These are phyloP conservation scores for Catostomus latipinnis DNA, from an alignment of 2,797 vertebrate genomes.

Conservation along the genomic window DNA sequence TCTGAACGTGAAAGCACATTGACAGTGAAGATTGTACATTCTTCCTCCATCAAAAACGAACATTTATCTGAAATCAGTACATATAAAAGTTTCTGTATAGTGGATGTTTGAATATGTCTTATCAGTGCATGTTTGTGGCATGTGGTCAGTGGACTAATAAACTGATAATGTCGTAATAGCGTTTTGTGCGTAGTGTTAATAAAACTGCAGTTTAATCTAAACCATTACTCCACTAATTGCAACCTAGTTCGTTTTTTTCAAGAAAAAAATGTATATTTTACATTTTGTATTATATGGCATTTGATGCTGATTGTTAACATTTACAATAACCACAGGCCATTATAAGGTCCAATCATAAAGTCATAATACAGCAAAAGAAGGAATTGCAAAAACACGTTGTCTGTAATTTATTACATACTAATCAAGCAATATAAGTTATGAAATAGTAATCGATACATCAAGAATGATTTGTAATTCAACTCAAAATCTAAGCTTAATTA, in stretches of 20 bases:
- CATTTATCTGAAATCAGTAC: slow-evolving; percentile 48
- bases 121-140: slow-evolving; percentile 95
- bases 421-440: neutral
- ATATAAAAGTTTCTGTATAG: slow-evolving; percentile 83
- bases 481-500: no score
- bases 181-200: slow-evolving; percentile 46
- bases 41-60: slow-evolving; percentile 27
- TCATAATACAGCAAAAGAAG: neutral
- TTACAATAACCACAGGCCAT: no score
- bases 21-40: slow-evolving; percentile 53
- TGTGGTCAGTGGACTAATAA: slow-evolving; percentile 93
- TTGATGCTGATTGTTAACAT: no score
- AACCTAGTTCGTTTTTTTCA: no score
- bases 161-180: slow-evolving; percentile 77
- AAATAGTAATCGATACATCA: neutral
- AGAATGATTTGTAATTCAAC: neutral
- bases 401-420: neutral
- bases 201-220: neutral
- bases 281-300: no score
- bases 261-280: no score
- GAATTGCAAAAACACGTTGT: neutral
- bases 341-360: neutral
- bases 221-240: neutral
- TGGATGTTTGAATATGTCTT: slow-evolving; percentile 84
- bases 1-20: slow-evolving; percentile 75